phyloP scores from a whole-genome alignment of 2,888 invertebrate species.

The Chloromyia formosa region DNA sequence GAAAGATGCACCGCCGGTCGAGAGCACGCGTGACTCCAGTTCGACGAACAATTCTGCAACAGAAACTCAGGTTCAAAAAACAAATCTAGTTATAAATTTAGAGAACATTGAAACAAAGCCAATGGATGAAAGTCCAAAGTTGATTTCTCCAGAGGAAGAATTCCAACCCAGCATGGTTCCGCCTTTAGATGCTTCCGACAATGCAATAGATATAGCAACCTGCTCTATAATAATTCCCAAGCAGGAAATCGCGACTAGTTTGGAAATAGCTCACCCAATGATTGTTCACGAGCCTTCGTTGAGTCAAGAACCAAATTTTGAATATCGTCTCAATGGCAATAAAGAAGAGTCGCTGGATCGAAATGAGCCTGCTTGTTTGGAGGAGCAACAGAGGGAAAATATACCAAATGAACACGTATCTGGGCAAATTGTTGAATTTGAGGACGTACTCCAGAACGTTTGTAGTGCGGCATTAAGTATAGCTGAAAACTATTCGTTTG shows the following conservation, averaged over 20 bases:
- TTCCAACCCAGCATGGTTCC: not conserved
- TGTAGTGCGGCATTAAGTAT: not conserved
- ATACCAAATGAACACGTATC: not conserved
- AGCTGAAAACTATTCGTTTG: not conserved
- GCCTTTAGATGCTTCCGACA: slow-evolving; percentile 5
- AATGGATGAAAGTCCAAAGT: not conserved
- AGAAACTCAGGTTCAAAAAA: slow-evolving; percentile 36
- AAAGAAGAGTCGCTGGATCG: not conserved
- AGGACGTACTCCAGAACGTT: slow-evolving; percentile 27
- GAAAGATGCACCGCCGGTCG: not conserved
- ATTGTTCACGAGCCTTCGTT: slow-evolving; percentile 46
- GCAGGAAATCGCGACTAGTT: slow-evolving; percentile 7
- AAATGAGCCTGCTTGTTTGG: not conserved
- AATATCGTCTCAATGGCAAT: not conserved
- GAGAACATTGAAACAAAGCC: not conserved
- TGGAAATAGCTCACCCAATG: slow-evolving; percentile 44
- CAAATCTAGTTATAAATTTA: slow-evolving; percentile 35
- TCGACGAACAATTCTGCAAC: not conserved
- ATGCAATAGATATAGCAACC: slow-evolving; percentile 12
- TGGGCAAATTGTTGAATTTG: slow-evolving; percentile 30
- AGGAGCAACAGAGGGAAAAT: not conserved
- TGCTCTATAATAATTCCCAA: not conserved
- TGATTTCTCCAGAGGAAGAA: not conserved
- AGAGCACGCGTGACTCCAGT: not conserved
- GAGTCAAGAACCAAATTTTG: slow-evolving; percentile 32